Conservation (phyloP, 35 echinoderm and acorn worm species). For the Diadema setosum region DNA sequence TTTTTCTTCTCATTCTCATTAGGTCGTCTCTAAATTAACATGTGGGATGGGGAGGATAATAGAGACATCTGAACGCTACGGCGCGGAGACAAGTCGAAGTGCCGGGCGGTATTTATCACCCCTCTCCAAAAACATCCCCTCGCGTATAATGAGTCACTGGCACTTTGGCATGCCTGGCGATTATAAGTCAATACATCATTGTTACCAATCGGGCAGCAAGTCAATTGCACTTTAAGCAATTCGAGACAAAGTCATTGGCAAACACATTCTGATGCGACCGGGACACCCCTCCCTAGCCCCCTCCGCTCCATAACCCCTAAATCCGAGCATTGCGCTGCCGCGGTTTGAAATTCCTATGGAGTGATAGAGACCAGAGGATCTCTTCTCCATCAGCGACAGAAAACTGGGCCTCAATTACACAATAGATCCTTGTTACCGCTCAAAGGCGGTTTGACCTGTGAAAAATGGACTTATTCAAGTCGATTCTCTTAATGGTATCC, state of each 20-base stretch:
- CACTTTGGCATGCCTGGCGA: not conserved
- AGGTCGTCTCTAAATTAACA: not conserved
- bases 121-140: not conserved
- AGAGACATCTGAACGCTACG: not conserved
- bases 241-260: constrained; percentile 1
- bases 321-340: not conserved
- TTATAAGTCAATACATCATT: constrained; percentile 33
- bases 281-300: not conserved
- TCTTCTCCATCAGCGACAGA: not conserved
- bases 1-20: constrained; percentile 10
- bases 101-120: not conserved
- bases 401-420: constrained; percentile 23
- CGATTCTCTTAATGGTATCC: not conserved
- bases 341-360: constrained; percentile 11
- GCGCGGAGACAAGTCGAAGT: not conserved
- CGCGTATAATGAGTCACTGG: constrained; percentile 1
- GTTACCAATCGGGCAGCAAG: constrained; percentile 14
- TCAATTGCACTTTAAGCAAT: constrained; percentile 11
- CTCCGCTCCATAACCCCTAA: not conserved
- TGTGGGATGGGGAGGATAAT: not conserved
- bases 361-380: not conserved
- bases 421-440: constrained; percentile 22
- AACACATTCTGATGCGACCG: constrained; percentile 20
- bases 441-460: constrained; percentile 27
- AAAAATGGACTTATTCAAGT: constrained; percentile 22